Evolutionary conservation across 2,113 vertebrate species (phyloP), one percentile per base, ranked within the genome.

Genomic region (Pogonocichla stellata): DNA sequence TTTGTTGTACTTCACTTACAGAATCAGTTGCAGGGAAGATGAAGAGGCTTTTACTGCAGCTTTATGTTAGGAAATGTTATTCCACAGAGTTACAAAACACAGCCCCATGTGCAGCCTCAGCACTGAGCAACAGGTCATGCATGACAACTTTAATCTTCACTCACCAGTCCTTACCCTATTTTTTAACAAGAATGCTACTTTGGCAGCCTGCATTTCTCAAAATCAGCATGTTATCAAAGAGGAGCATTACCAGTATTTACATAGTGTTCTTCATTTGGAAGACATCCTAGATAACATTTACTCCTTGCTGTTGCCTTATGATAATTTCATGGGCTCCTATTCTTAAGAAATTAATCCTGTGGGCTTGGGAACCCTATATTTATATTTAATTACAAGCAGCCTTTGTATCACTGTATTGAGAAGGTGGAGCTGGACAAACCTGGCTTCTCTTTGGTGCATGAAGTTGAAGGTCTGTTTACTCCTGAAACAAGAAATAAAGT

Each of bases 171-270:
- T 93, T 73, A 89, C 64, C 20, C 72, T 40, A 23, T 38, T 88
- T 95, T 71, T 73, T 79, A 91, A 57, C 48, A 91, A 43, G 61
- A 89, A 90, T 93, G n/a, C 73, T 75, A 19, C 84, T 93, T 36
- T 78, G 79, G 86, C 88, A 96, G 83, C 73, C 79, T 69, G 62
- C 36, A 31, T 79, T 94, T 92, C 88, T 95, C 92, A 91, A 88
- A 86, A 86, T 79, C 87, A 88, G 79, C 62, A 84, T 47, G 61
- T 72, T 87, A 92, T 86, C 80, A 67, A 42, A 80, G 73, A 82
- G 70, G 0, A 84, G 90, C 53, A 79, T 69, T 82, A 86, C 19
- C 29, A 57, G 19, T 89, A 84, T 79, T 94, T 94, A 87, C 64
- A 72, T 0, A 69, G 84, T 14, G 70, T 20, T 79, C 73, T 80